Evolutionary conservation across 2,797 vertebrate species (phyloP), one percentile per base, ranked within the genome.

Genomic region (Cynodonichthys magdalenae): DNA sequence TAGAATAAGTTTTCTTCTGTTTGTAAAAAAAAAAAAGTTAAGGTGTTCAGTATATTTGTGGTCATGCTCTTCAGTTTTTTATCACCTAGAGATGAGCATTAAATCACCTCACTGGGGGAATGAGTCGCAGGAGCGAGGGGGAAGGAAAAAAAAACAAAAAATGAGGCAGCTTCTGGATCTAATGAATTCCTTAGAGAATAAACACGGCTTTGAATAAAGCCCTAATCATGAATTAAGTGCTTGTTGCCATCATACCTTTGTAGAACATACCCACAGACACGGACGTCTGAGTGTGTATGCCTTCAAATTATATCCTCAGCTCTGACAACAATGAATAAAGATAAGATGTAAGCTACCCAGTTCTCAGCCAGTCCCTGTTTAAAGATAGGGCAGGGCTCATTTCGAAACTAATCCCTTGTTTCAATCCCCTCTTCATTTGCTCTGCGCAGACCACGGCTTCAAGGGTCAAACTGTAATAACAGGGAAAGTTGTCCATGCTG

Each of bases 111-210:
- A 94, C 92, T 90, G 91, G 91, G 93, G 93, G 90, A 93, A 92
- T 86, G 83, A 89, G 90, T 91, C 79, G 87, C 81, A 82, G 71
- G 81, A 78, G 90, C 82, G 73, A 39, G n/a, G 24, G 24, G 59
- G 34, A 15, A 31, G 47, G 72, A 69, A 59, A 75, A 80, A 80
- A 85, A 69, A 59, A 75, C 79, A 80, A 85, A 87, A 90, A 92
- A 92, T 78, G 89, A 92, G 91, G 90, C 87, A 89, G 91, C 91
- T 89, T 91, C 89, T 91, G 90, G 83, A 90, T 94, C 92, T 94
- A 94, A 94, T 94, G 92, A 94, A 94, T 93, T 93, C 94, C 92
- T 89, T 69, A 79, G 93, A 93, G 94, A 92, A 94, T 94, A 93
- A 93, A 93, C 92, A 92, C 82, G 89, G 85, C 89, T 93, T 89